A percentile compares a stretch with the other conserved stretches of the same genome.
Evolutionary conservation across 2,888 invertebrate species (phyloP).

Genomic region (Helicoverpa assulta): DNA sequence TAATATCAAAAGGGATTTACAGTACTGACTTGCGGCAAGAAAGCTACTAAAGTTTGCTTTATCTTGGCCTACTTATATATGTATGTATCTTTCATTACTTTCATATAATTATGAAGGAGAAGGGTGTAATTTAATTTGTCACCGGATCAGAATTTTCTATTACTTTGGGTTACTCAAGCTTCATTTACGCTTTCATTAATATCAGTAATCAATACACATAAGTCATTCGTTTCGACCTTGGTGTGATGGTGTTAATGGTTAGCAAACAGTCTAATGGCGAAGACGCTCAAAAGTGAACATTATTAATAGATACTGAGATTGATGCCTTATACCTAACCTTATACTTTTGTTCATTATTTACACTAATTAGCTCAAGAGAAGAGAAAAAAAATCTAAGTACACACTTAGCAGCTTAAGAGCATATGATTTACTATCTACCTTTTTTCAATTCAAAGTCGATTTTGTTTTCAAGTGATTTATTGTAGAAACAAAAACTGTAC

Average conservation of each 20-base stretch:
- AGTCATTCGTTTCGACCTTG: constrained; percentile 2
- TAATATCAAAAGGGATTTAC: constrained; percentile 4
- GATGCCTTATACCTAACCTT: too few relatives aligned
- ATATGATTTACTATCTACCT: neutral
- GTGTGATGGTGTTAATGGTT: constrained; percentile 3
- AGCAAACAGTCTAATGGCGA: constrained; percentile 19
- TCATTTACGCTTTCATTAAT: constrained; percentile 21
- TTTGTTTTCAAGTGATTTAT: constrained; percentile 36
- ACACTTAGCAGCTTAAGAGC: neutral
- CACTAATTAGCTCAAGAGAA: neutral
- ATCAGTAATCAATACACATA: neutral
- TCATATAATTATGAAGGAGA: neutral
- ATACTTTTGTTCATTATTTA: neutral
- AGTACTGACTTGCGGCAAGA: neutral
- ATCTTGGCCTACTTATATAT: neutral
- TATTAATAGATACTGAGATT: neutral
- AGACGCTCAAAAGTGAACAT: neutral
- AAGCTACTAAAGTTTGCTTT: neutral
- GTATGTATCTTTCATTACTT: neutral
- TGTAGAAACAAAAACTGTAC: constrained; percentile 43
- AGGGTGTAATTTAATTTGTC: constrained; percentile 26
- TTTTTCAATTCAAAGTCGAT: neutral
- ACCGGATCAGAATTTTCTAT: neutral
- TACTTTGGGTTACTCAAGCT: constrained; percentile 23
- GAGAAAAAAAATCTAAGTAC: too few relatives aligned